Conservation (phyloP, 2,797 vertebrate species). For the Scomberomorus guttatus region DNA sequence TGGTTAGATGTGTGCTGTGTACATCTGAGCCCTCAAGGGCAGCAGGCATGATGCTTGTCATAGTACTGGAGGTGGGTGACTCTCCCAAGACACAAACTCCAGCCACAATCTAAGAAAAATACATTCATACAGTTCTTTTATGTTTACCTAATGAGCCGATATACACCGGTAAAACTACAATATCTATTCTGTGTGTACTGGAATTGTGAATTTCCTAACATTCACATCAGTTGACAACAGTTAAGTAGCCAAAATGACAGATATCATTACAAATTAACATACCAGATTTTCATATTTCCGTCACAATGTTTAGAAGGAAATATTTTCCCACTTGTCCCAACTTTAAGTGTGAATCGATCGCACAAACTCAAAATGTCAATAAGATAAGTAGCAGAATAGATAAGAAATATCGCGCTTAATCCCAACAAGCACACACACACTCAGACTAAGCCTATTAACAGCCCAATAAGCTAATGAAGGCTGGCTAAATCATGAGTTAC, state of each 20-base stretch:
- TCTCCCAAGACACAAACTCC: neutral
- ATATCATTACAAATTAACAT: neutral
- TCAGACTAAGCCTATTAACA: slow-evolving; percentile 64
- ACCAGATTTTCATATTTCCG: neutral
- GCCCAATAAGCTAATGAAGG: slow-evolving; percentile 75
- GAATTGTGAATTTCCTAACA: neutral
- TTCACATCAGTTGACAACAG: slow-evolving; percentile 2
- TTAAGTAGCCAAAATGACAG: neutral
- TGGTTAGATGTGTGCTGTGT: slow-evolving; percentile 20
- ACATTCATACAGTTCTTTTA: neutral
- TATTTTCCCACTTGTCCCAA: slow-evolving; percentile 15
- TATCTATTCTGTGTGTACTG: neutral
- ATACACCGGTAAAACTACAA: neutral
- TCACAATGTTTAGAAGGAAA: slow-evolving; percentile 5
- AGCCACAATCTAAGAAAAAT: neutral
- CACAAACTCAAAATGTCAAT: slow-evolving; percentile 43
- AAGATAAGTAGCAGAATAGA: slow-evolving; percentile 44
- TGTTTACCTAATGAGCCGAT: neutral
- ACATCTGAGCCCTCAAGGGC: slow-evolving; percentile 47
- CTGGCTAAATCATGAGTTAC: slow-evolving; percentile 78
- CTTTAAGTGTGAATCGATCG: slow-evolving; percentile 39
- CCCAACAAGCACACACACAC: slow-evolving; percentile 32
- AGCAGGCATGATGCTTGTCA: slow-evolving; percentile 21
- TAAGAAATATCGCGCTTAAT: slow-evolving; percentile 41
- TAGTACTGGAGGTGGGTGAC: neutral